Evolutionary conservation across 1,140 invertebrate species (phyloP).

Genomic region (Polyergus mexicanus): DNA sequence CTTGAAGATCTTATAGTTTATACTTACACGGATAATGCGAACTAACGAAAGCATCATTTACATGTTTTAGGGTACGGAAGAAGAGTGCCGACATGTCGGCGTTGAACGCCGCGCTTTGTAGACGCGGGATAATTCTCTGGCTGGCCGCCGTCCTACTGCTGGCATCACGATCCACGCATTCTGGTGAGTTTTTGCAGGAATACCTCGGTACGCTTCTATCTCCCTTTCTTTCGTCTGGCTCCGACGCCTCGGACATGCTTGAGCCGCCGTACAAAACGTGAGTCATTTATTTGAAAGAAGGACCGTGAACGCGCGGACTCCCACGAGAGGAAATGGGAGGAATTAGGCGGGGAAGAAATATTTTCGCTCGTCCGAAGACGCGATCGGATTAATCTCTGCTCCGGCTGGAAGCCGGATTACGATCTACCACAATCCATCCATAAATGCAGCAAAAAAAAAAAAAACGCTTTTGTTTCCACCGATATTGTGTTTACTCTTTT

Average conservation of each 20-base stretch:
- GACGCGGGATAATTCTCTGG: conserved; percentile 83
- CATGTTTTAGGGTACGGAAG: conserved; percentile 81
- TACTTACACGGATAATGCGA: conserved; percentile 17
- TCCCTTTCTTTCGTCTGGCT: conserved; percentile 51
- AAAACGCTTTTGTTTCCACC: conserved; percentile 25
- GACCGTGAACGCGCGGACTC: conserved; percentile 68
- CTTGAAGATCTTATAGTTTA: background rate
- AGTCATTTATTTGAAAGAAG: conserved; percentile 71
- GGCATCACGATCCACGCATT: conserved; percentile 77
- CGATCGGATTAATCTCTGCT: conserved; percentile 59
- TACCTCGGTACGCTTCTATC: conserved; percentile 33
- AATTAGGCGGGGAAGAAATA: conserved; percentile 53
- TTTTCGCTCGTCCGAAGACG: conserved; percentile 42
- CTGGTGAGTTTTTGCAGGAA: conserved; percentile 80
- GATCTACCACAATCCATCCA: background rate
- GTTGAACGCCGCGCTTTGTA: conserved; percentile 83
- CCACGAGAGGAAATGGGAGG: conserved; percentile 56
- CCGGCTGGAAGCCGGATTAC: background rate
- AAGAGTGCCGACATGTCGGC: conserved; percentile 85
- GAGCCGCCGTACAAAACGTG: conserved; percentile 63
- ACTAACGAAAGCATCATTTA: conserved; percentile 51
- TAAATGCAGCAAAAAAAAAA: conserved; percentile 38
- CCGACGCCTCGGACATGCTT: conserved; percentile 43
- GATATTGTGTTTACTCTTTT: conserved; percentile 29
- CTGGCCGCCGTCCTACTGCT: conserved; percentile 80